Conservation (phyloP, 2,888 invertebrate genomes). For the Dasypolia templi region DNA sequence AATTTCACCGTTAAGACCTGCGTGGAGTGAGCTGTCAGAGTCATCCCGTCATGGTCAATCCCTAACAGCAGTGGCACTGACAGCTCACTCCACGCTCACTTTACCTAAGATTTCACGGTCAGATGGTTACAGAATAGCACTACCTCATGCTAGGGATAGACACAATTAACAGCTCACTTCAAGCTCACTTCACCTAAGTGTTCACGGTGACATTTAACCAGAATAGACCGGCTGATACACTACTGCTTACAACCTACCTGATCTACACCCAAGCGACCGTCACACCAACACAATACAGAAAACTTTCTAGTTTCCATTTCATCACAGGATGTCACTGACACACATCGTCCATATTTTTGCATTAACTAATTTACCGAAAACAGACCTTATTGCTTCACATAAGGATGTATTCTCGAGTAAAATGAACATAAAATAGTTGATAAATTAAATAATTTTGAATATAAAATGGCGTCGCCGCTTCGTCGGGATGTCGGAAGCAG, state of each 20-base stretch:
- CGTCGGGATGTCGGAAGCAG: conserved; percentile 15
- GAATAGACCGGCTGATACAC: not conserved
- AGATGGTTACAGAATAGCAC: too few relatives aligned
- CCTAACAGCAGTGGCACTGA: too few relatives aligned
- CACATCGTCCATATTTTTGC: conserved; percentile 24
- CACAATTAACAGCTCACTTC: too few relatives aligned
- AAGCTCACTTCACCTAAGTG: not conserved
- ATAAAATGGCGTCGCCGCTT: conserved; percentile 12
- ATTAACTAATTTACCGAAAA: conserved; percentile 6
- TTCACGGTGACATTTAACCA: not conserved
- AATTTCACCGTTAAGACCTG: too few relatives aligned
- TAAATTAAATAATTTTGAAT: conserved; percentile 17
- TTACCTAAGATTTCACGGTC: too few relatives aligned
- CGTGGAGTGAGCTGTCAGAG: too few relatives aligned
- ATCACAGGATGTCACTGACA: conserved; percentile 42
- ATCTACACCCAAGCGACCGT: not conserved
- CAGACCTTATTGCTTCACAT: not conserved
- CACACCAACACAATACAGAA: not conserved
- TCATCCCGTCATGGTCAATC: too few relatives aligned
- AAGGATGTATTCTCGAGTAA: not conserved
- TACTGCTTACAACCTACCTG: not conserved
- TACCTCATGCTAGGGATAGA: too few relatives aligned
- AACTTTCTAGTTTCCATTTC: conserved; percentile 6
- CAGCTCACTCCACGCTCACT: too few relatives aligned
- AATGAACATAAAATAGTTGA: not conserved